phyloP scores from a whole-genome alignment of 2,888 invertebrate species.

The Drosophila nr. fundita region DNA sequence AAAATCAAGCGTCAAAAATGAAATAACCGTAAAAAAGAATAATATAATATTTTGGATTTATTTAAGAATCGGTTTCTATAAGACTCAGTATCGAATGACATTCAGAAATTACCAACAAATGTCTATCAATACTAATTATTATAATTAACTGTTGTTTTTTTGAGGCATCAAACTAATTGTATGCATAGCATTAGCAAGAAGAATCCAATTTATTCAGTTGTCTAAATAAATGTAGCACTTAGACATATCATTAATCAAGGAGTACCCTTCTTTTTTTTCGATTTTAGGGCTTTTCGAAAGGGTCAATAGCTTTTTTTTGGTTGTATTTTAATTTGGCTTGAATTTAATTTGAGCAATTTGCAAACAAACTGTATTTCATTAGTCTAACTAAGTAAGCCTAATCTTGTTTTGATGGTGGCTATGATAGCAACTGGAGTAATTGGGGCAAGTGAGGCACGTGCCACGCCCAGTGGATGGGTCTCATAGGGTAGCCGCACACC shows the following conservation, averaged over 20 bases:
- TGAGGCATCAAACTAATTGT: neutral
- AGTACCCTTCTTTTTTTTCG: neutral
- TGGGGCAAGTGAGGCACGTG: neutral
- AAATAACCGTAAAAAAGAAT: neutral
- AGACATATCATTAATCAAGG: neutral
- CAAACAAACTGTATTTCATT: conserved; percentile 10
- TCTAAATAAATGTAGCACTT: neutral
- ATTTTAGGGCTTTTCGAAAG: neutral
- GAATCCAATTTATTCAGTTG: neutral
- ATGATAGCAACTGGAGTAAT: neutral
- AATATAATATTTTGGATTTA: neutral
- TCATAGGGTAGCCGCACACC: neutral
- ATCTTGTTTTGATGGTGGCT: conserved; percentile 11
- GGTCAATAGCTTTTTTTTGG: neutral
- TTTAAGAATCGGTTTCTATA: neutral
- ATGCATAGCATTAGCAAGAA: neutral
- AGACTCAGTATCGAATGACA: neutral
- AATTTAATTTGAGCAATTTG: neutral
- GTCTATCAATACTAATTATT: neutral
- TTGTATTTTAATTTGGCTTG: neutral
- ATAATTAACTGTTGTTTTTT: neutral
- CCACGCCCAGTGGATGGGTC: conserved; percentile 2
- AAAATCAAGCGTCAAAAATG: neutral
- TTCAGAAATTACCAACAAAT: neutral
- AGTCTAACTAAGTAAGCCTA: conserved; percentile 9